Base-by-base conservation (phyloP, 2,113 vertebrate species). In the Perca schrenkii region DNA sequence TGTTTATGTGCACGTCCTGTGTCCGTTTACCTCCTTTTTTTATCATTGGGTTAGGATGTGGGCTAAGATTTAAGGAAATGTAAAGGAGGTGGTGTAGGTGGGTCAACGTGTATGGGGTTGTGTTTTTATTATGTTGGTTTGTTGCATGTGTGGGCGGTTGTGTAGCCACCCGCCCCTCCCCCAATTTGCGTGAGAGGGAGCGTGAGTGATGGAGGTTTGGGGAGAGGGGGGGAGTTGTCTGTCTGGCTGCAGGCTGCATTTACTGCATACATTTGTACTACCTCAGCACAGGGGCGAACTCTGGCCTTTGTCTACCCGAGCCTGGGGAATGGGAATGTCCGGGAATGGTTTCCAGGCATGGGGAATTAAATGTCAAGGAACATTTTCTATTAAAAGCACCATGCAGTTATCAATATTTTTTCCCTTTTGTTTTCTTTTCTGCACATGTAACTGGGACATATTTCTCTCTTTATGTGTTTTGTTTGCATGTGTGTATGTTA, bases 301-400 rank as follows among this genome's bases (percentile, higher is more conserved):
- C 79, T 88, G 89, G 91, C 85, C 90, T 93, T 92, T 93, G 88
- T 93, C 80, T 92, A n/a, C 79, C 22, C 0, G 3, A 77, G 70
- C 50, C 34, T 14, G 69, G 79, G 75, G 82, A 86, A 71, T 67
- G 76, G 43, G 85, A 85, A 86, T 84, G 67, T 77, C 69, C 17
- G 83, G 83, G 79, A 90, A 89, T 86, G 82, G 80, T 88, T 92
- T 93, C 92, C 90, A 85, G 89, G 71, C 86, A 53, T 6, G n/a
- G 74, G 84, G 83, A 91, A 84, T 90, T 83, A 84, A 89, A 84
- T 79, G 72, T 58, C 75, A 76, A 68, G 63, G 71, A 86, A 80
- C 65, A 52, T 67, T 79, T 85, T 85, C 65, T 61, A 78, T 68
- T 21, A 79, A 79, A 80, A 63, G 46, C 85, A 80, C 43, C 60